phyloP scores from a whole-genome alignment of 35 echinoderm and acorn worm genomes.

The Apostichopus parvimensis region DNA sequence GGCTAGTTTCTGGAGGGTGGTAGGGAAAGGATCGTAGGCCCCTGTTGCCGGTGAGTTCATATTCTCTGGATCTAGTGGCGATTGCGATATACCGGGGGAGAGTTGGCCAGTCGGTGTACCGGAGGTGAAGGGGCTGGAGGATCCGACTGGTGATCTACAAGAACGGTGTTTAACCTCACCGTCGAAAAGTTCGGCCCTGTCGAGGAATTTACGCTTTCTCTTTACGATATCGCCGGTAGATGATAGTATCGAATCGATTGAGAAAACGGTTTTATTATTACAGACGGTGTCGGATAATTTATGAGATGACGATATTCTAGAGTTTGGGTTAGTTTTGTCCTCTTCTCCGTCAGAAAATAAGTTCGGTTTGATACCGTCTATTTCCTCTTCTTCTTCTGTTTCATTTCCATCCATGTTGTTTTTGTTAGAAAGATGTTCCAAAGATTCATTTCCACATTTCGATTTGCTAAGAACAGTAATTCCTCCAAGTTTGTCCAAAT shows the following conservation, averaged over 20 bases:
- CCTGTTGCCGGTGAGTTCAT: not conserved
- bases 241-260: slow-evolving; percentile 45
- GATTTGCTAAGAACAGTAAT: no score
- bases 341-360: not conserved
- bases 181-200: not conserved
- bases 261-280: not conserved
- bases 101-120: not conserved
- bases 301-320: not conserved
- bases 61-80: not conserved
- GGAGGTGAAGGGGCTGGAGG: not conserved
- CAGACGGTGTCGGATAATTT: not conserved
- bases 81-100: slow-evolving; percentile 5
- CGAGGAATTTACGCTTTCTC: not conserved
- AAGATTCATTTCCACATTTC: not conserved
- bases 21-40: slow-evolving; percentile 30
- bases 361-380: not conserved
- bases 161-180: not conserved
- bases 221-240: not conserved
- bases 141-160: not conserved
- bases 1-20: slow-evolving; percentile 32
- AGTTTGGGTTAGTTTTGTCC: not conserved
- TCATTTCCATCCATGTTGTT: not conserved
- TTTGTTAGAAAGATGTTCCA: not conserved
- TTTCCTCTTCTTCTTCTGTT: no score
- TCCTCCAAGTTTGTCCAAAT: not conserved